Base-by-base conservation (phyloP, 2,113 vertebrate genomes). In the Petroica traversi region DNA sequence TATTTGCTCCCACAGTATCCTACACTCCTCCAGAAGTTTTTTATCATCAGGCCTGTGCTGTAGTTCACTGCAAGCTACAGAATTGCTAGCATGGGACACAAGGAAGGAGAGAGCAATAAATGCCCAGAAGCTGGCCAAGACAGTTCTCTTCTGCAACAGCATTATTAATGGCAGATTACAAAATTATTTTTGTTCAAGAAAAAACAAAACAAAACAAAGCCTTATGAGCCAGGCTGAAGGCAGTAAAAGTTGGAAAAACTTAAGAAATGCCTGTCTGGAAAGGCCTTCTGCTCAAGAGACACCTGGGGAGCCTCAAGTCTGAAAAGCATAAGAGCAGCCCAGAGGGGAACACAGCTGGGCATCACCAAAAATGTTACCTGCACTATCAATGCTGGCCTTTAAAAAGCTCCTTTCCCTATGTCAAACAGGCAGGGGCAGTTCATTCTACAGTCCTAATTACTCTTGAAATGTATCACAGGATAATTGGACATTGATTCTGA, bases 311-410 rank as follows among this genome's bases (percentile, higher is more conserved):
- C 15, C n/a, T 22, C 12, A 69, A 69, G 46, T 11, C 48, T 55
- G 13, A 19, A 29, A 2, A 62, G 6, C 26, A 3, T 5, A 46
- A 28, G 33, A 73, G 20, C 31, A 76, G 36, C 38, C 51, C 19
- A 0, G n/a, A 68, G 3, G 48, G 18, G 2, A 75, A 5, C 18
- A 16, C 8, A 8, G 61, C 0, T 71, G 24, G 41, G 33, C 31
- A 71, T 29, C 64, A 78, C 11, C 41, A 80, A 69, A 33, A 49
- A 18, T 1, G 1, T 24, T 25, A 75, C 8, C 9, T 25, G 38
- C 5, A 36, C 3, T 1, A 41, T 38, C 46, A 68, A 1, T 14
- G 19, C 9, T 72, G 11, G 0, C 33, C 73, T 88, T 72, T 19
- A 38, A 63, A 80, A 66, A 38, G 3, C 5, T 49, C 26, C 23